Conservation (phyloP, 2,113 vertebrate species). For the Perca flavescens region DNA sequence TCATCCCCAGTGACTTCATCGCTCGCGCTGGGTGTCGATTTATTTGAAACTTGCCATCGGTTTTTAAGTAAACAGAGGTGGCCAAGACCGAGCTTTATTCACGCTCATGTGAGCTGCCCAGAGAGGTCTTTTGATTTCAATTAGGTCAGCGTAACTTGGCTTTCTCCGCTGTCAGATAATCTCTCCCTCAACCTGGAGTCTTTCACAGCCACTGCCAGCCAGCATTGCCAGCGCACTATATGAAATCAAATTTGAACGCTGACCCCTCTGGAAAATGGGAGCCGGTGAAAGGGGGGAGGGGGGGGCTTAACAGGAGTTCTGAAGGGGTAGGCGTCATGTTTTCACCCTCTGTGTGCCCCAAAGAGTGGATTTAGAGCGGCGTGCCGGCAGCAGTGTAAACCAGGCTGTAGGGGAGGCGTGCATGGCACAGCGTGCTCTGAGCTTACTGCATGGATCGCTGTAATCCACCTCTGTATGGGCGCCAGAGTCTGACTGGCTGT, state of each 20-base stretch:
- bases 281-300: conserved; percentile 36
- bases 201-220: conserved; percentile 68
- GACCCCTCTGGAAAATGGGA: conserved; percentile 73
- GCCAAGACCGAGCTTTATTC: conserved; percentile 77
- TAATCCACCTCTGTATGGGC: conserved; percentile 65
- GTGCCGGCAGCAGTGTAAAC: conserved; percentile 50
- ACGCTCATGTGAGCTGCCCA: conserved; percentile 79
- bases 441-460: conserved; percentile 54
- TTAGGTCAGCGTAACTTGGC: conserved; percentile 81
- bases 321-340: conserved; percentile 46
- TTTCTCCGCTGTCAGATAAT: conserved; percentile 79
- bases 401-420: conserved; percentile 36
- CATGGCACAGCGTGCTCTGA: conserved; percentile 41
- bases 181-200: conserved; percentile 54
- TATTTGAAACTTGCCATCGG: conserved; percentile 82
- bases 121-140: conserved; percentile 88
- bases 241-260: conserved; percentile 79
- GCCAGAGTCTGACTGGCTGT: conserved; percentile 65
- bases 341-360: conserved; percentile 45
- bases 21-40: conserved; percentile 80
- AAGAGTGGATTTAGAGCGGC: conserved; percentile 50
- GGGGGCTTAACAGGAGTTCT: conserved; percentile 63
- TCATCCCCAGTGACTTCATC: conserved; percentile 87
- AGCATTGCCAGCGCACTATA: conserved; percentile 57
- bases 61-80: conserved; percentile 86